A percentile compares a stretch with the other conserved stretches of the same genome.
phyloP scores from a whole-genome alignment of 2,888 invertebrate species.

The Cephus spinipes region DNA sequence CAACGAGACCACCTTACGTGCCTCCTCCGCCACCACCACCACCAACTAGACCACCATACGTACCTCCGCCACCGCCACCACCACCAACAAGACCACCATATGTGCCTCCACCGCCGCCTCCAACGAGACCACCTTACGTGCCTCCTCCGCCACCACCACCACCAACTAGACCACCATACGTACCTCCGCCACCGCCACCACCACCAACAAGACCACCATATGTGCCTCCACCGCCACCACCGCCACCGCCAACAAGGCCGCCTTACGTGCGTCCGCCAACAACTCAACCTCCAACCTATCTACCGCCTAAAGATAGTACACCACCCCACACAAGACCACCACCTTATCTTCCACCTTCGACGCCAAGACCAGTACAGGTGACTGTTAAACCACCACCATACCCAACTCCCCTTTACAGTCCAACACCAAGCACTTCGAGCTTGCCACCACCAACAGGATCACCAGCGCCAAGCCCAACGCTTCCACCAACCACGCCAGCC shows the following conservation, averaged over 20 bases:
- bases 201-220: constrained; percentile 8
- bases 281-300: constrained; percentile 10
- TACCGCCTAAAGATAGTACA: constrained; percentile 13
- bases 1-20: neutral
- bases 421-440: constrained; percentile 46
- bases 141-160: constrained; percentile 12
- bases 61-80: constrained; percentile 1
- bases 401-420: constrained; percentile 53
- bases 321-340: constrained; percentile 44
- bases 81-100: constrained; percentile 48
- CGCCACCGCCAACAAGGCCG: constrained; percentile 29
- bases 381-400: constrained; percentile 64
- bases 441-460: constrained; percentile 49
- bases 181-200: neutral
- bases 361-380: constrained; percentile 44
- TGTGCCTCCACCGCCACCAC: constrained; percentile 25
- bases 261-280: constrained; percentile 15
- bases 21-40: constrained; percentile 17
- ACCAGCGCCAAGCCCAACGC: constrained; percentile 51
- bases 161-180: constrained; percentile 16
- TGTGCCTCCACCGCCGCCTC: constrained; percentile 29
- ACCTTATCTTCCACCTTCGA: constrained; percentile 59
- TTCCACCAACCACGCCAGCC: constrained; percentile 51
- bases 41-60: constrained; percentile 33
- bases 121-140: constrained; percentile 17